Percentiles rank a stretch among this genome's conserved stretches.
These are phyloP conservation scores for Venustoraphidia nigricollis DNA, from an alignment of 2,888 invertebrate genomes.

Conservation along the genomic window DNA sequence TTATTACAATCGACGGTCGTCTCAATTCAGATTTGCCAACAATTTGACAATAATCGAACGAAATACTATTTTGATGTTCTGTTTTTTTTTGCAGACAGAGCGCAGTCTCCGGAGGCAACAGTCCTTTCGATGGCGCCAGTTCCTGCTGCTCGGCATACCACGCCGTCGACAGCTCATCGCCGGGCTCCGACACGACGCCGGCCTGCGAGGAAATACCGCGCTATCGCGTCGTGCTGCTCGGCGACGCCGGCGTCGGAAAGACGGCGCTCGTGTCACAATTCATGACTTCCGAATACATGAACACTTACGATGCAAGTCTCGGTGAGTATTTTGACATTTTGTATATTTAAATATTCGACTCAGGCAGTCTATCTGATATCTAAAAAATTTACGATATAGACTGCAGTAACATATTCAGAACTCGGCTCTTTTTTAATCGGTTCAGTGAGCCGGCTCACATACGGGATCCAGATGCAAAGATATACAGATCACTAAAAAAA, in stretches of 20 bases:
- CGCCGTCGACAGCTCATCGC: constrained; percentile 60
- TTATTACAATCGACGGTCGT: too few relatives aligned
- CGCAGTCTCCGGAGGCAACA: constrained; percentile 48
- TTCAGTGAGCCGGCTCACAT: too few relatives aligned
- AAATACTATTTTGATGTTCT: background rate
- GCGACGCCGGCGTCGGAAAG: constrained; percentile 79
- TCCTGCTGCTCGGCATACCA: constrained; percentile 71
- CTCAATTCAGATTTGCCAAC: too few relatives aligned
- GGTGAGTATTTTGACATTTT: constrained; percentile 38
- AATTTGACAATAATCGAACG: too few relatives aligned
- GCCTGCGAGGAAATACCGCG: constrained; percentile 47
- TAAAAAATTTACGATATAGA: too few relatives aligned
- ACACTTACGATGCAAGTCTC: constrained; percentile 82
- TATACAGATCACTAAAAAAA: too few relatives aligned
- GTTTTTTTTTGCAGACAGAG: constrained; percentile 43
- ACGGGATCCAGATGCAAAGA: too few relatives aligned
- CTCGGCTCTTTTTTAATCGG: too few relatives aligned
- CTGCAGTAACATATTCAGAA: too few relatives aligned
- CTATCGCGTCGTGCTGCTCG: constrained; percentile 69
- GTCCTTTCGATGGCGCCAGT: constrained; percentile 69
- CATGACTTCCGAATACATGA: constrained; percentile 92
- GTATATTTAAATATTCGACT: too few relatives aligned
- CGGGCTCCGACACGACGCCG: constrained; percentile 37
- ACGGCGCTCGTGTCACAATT: constrained; percentile 83
- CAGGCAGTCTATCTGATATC: too few relatives aligned